phyloP scores from a whole-genome alignment of 2,797 vertebrate species.

The Margarornis squamiger region DNA sequence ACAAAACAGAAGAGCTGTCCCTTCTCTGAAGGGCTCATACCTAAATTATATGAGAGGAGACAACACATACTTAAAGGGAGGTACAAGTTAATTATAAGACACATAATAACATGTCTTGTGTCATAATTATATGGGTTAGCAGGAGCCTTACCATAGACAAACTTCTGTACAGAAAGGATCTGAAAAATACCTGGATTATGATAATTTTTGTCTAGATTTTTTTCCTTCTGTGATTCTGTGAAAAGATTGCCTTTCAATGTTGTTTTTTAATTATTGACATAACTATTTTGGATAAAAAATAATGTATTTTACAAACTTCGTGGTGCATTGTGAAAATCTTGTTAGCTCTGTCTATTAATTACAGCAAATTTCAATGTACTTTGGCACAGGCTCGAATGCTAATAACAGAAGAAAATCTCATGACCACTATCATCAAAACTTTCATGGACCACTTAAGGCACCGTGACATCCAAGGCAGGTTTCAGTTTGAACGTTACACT shows the following conservation, averaged over 20 bases:
- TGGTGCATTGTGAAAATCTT: neutral
- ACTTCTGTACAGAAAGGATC: neutral
- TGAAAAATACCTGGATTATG: neutral
- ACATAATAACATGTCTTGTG: neutral
- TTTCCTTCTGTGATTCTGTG: neutral
- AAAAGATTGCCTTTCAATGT: neutral
- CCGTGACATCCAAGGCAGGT: constrained; percentile 90
- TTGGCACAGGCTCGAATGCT: constrained; percentile 90
- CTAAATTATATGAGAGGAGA: neutral
- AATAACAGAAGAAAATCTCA: constrained; percentile 92
- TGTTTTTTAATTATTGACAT: neutral
- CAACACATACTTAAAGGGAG: neutral
- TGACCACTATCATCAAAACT: constrained; percentile 94
- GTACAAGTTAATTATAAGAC: neutral
- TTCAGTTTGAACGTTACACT: constrained; percentile 97
- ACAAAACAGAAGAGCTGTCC: neutral
- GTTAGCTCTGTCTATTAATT: constrained; percentile 19
- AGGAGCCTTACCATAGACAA: neutral
- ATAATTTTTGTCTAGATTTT: neutral
- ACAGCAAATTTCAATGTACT: constrained; percentile 42
- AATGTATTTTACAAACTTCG: neutral
- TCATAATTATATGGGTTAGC: neutral
- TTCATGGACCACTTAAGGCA: constrained; percentile 94
- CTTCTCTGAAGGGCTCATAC: neutral
- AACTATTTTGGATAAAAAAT: neutral